Percentiles rank a stretch among this genome's conserved stretches.
Evolutionary conservation across 2,888 invertebrate species (phyloP).

Genomic region (Himalopsyche tibetana): DNA sequence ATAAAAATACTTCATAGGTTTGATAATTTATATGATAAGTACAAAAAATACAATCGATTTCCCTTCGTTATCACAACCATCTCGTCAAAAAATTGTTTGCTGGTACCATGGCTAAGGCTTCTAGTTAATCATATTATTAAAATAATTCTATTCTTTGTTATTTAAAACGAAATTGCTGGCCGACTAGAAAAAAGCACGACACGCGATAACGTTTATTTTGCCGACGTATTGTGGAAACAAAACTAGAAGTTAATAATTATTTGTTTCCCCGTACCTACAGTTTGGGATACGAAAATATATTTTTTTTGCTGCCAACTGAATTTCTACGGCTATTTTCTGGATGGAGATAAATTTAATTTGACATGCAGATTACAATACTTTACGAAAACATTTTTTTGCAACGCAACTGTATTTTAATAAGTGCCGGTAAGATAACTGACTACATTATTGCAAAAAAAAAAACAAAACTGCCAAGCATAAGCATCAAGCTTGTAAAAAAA

Average conservation of each 20-base stretch:
- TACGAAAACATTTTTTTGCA: no score
- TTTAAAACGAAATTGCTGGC: slow-evolving; percentile 60
- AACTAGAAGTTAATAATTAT: slow-evolving; percentile 48
- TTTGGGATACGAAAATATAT: slow-evolving; percentile 48
- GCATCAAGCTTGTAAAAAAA: no score
- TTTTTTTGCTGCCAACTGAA: neutral
- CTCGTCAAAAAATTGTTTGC: slow-evolving; percentile 14
- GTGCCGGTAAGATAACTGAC: no score
- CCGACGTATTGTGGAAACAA: slow-evolving; percentile 53
- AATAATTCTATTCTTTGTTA: slow-evolving; percentile 63
- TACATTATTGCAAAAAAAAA: no score
- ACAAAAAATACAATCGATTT: slow-evolving; percentile 20
- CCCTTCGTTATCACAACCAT: neutral
- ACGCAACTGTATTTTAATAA: no score
- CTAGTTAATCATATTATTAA: slow-evolving; percentile 59
- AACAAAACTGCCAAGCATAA: no score
- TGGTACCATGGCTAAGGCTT: slow-evolving; percentile 1
- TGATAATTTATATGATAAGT: neutral
- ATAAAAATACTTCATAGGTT: no score
- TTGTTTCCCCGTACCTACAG: slow-evolving; percentile 49
- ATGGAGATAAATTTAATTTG: neutral
- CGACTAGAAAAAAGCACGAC: slow-evolving; percentile 60
- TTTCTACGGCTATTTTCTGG: neutral
- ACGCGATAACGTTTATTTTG: slow-evolving; percentile 62
- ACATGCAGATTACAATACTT: neutral